Evolutionary conservation across 1,140 invertebrate genomes (phyloP).

Genomic region (Euschistus heros): DNA sequence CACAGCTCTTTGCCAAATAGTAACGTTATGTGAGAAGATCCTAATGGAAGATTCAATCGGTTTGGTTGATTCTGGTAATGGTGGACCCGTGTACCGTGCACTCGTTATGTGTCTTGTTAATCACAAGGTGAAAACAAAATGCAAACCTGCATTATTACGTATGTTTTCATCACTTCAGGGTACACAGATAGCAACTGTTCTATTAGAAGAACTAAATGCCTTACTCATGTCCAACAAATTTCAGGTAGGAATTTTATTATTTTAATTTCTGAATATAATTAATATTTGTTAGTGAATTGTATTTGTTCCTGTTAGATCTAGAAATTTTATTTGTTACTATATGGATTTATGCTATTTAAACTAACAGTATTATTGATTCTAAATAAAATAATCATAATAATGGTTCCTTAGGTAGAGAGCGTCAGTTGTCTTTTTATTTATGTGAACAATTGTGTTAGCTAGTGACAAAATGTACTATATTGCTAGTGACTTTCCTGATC

Average conservation of each 20-base stretch:
- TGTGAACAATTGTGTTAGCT: too few species aligned
- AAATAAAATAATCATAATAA: too few species aligned
- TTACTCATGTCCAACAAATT: slow-evolving; percentile 33
- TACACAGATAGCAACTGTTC: slow-evolving; percentile 19
- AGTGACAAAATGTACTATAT: too few species aligned
- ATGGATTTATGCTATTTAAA: too few species aligned
- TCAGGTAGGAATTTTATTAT: slow-evolving; percentile 27
- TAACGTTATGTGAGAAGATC: slow-evolving; percentile 51
- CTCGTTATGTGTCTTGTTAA: slow-evolving; percentile 50
- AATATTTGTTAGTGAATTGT: too few species aligned
- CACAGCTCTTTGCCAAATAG: slow-evolving; percentile 44
- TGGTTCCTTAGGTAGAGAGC: too few species aligned
- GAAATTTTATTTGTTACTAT: too few species aligned
- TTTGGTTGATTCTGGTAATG: slow-evolving; percentile 44
- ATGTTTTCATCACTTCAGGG: slow-evolving; percentile 37
- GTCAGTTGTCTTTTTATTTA: too few species aligned
- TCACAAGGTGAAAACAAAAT: slow-evolving; percentile 33
- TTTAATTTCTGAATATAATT: too few species aligned
- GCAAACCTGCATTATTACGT: slow-evolving; percentile 33
- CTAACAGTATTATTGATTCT: too few species aligned
- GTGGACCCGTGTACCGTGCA: slow-evolving; percentile 46
- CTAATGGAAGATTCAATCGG: slow-evolving; percentile 44
- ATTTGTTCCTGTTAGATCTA: too few species aligned
- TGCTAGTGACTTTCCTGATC: too few species aligned
- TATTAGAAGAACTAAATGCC: slow-evolving; percentile 30